These are phyloP conservation scores for Verasper variegatus DNA, from an alignment of 2,113 vertebrate species.

Conservation along the genomic window DNA sequence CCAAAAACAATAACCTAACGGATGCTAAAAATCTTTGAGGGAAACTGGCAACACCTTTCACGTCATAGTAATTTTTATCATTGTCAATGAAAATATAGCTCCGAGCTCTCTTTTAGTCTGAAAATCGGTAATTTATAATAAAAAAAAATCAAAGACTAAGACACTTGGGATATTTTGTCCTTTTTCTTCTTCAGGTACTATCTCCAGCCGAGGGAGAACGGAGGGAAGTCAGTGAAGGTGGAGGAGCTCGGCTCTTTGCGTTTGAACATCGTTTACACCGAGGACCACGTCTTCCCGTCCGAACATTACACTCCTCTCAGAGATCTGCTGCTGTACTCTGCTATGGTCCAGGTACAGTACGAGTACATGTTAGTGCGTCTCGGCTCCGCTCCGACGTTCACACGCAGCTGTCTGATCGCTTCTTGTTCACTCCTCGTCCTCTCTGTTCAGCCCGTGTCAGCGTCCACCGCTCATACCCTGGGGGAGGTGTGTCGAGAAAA, in stretches of 20 bases:
- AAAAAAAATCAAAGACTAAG: neutral
- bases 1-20: neutral
- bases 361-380: slow-evolving; percentile 11
- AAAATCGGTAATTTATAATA: too few species aligned
- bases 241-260: slow-evolving; percentile 95
- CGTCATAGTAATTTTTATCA: too few species aligned
- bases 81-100: too few species aligned
- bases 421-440: neutral
- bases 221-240: slow-evolving; percentile 91
- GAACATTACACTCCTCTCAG: slow-evolving; percentile 92
- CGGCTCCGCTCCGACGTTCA: neutral
- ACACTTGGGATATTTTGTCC: neutral
- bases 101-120: too few species aligned
- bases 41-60: too few species aligned
- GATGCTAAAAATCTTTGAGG: neutral
- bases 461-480: slow-evolving; percentile 92
- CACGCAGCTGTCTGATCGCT: neutral
- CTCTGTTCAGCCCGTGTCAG: slow-evolving; percentile 89
- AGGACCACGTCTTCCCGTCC: slow-evolving; percentile 96
- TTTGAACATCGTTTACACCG: slow-evolving; percentile 97
- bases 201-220: slow-evolving; percentile 94
- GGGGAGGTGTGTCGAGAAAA: slow-evolving; percentile 98
- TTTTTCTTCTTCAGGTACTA: slow-evolving; percentile 88
- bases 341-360: slow-evolving; percentile 86
- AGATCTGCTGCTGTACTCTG: slow-evolving; percentile 91